Base-by-base conservation (phyloP, 2,113 vertebrate genomes). In the Rissa tridactyla region DNA sequence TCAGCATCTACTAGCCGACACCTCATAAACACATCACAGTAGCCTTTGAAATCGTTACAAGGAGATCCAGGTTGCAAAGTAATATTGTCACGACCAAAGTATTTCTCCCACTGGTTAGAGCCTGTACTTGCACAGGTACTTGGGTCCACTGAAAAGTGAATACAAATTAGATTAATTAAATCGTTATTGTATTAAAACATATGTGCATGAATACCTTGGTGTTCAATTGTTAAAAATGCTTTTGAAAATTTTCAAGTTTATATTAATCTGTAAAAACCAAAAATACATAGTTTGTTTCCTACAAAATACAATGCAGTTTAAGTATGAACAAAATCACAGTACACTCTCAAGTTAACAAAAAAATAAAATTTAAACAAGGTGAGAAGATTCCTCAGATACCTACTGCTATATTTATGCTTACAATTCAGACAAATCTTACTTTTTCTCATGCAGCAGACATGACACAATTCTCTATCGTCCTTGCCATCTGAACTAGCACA, bases 11-110 rank as follows among this genome's bases (percentile, higher is more conserved):
- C 99, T 46, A 99, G 98, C 26, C 99, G 98, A 79, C 99, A 99
- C 91, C 98, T 98, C 99, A 98, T 99, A 69, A 99, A 99, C 51
- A 99, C 99, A 83, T 99, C 99, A 66, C 99, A 99, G 98, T 99
- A 99, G 90, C 99, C 99, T 97, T 98, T 99, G 92, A 99, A 99
- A 90, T 99, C 99, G 44, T 99, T 99, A 95, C 99, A 99, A 73
- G 99, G 99, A 20, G 99, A 99, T 70, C 99, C 99, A 4, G 99
- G 99, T 95, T 99, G 99, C 92, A 99, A 98, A 12, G 99, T 99
- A 38, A 97, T 98, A 34, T 98, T 97, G 70, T 95, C 98, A 36
- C 86, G 98, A 44, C 96, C 88, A 55, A 99, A 99, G 29, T 82
- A 71, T 5, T 58, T 44, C 29, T 36, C 83, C 99, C 99, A 99